A percentile compares a stretch with the other conserved stretches of the same genome.
phyloP scores from a whole-genome alignment of 35 echinoderm and acorn worm genomes.

The Holothuria glaberrima region DNA sequence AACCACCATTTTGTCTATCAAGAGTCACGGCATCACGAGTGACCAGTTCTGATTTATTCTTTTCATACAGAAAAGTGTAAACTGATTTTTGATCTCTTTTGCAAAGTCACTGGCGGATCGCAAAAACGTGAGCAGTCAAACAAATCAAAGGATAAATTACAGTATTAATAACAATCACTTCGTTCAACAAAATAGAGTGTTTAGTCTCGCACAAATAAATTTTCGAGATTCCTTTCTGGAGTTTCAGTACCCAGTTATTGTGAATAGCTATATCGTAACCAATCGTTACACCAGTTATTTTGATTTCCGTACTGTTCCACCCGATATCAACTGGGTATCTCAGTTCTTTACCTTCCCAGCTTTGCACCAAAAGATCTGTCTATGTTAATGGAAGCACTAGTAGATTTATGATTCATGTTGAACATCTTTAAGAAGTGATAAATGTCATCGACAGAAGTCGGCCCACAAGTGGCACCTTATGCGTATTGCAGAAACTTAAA shows the following conservation, averaged over 20 bases:
- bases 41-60: conserved; percentile 11
- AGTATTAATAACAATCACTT: neutral
- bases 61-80: neutral
- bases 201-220: neutral
- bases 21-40: neutral
- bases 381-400: conserved; percentile 2
- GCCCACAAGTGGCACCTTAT: neutral
- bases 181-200: neutral
- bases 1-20: neutral
- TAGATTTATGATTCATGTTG: neutral
- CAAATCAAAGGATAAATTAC: conserved; percentile 34
- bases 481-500: conserved; percentile 4
- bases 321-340: neutral
- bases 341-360: neutral
- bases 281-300: neutral
- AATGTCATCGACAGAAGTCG: neutral
- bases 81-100: neutral
- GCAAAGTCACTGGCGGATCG: neutral
- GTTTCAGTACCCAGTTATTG: neutral
- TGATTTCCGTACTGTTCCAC: neutral
- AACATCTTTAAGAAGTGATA: neutral
- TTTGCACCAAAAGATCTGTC: neutral
- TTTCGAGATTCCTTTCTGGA: neutral
- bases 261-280: neutral
- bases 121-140: neutral